Conservation (phyloP, 2,888 invertebrate species). For the Drosophila leonis region DNA sequence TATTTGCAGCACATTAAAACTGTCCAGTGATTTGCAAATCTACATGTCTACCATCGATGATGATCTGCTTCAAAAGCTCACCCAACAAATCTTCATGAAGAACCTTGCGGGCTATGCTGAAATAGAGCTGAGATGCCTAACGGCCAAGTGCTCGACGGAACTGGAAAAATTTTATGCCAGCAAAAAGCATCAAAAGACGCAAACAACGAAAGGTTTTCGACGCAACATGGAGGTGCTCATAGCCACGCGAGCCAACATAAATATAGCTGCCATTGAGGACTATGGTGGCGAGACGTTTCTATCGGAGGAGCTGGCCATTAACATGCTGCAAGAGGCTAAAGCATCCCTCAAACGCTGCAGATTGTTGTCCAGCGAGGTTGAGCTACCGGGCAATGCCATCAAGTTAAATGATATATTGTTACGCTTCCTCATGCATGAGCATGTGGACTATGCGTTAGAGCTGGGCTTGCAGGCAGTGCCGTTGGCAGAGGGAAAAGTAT, state of each 20-base stretch:
- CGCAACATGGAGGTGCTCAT: conserved; percentile 97
- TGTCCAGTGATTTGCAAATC: conserved; percentile 90
- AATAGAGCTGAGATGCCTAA: conserved; percentile 92
- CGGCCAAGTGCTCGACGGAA: conserved; percentile 91
- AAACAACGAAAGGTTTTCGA: conserved; percentile 95
- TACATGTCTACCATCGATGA: conserved; percentile 93
- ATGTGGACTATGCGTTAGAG: conserved; percentile 98
- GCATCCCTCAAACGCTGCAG: conserved; percentile 95
- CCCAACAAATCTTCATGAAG: conserved; percentile 92
- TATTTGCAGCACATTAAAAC: conserved; percentile 89
- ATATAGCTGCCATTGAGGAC: conserved; percentile 97
- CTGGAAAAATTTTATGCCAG: conserved; percentile 95
- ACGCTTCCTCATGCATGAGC: conserved; percentile 94
- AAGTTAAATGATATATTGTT: conserved; percentile 94
- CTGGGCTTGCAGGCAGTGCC: conserved; percentile 95
- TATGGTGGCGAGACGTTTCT: conserved; percentile 99
- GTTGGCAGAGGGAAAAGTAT: conserved; percentile 94
- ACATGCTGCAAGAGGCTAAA: conserved; percentile 95
- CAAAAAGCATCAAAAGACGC: conserved; percentile 97
- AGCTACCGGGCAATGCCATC: conserved; percentile 91
- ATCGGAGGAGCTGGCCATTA: conserved; percentile 96
- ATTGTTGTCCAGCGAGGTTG: conserved; percentile 91
- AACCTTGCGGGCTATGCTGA: conserved; percentile 92
- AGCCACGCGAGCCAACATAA: conserved; percentile 95
- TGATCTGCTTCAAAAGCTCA: conserved; percentile 91